Conservation (phyloP, 1,140 invertebrate species). For the Zaprionus africanus region DNA sequence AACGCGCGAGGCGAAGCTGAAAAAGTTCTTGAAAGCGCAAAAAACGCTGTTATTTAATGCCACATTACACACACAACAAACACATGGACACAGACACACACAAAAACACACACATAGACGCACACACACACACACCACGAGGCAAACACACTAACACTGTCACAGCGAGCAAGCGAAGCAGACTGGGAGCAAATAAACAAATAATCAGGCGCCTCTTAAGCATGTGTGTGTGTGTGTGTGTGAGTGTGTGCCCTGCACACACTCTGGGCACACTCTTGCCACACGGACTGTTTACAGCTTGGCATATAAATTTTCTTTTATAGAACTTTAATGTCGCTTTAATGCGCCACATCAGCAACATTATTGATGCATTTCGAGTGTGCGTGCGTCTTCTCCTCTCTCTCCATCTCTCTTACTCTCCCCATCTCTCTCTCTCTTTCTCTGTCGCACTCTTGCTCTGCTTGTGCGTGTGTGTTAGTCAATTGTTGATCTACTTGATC, state of each 20-base stretch:
- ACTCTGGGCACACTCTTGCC: conserved; percentile 11
- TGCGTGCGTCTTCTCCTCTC: background rate
- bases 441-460: background rate
- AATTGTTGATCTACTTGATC: conserved; percentile 18
- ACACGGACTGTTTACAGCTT: conserved; percentile 38
- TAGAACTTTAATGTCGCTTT: conserved; percentile 70
- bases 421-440: background rate
- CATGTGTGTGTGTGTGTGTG: conserved; percentile 6
- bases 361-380: conserved; percentile 59
- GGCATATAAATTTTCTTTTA: conserved; percentile 68
- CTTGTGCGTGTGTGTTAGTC: conserved; percentile 18
- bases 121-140: background rate
- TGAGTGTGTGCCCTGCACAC: conserved; percentile 9
- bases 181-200: conserved; percentile 58
- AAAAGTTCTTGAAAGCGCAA: conserved; percentile 57
- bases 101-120: background rate
- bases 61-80: conserved; percentile 26
- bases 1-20: conserved; percentile 21
- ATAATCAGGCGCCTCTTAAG: conserved; percentile 56
- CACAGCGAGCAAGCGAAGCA: conserved; percentile 4
- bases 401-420: background rate
- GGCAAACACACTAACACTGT: conserved; percentile 4
- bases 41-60: conserved; percentile 71
- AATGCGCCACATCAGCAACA: conserved; percentile 52
- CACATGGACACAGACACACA: conserved; percentile 20